Evolutionary conservation across 1,140 invertebrate species (phyloP).

Genomic region (Druon quercuslanigerum): DNA sequence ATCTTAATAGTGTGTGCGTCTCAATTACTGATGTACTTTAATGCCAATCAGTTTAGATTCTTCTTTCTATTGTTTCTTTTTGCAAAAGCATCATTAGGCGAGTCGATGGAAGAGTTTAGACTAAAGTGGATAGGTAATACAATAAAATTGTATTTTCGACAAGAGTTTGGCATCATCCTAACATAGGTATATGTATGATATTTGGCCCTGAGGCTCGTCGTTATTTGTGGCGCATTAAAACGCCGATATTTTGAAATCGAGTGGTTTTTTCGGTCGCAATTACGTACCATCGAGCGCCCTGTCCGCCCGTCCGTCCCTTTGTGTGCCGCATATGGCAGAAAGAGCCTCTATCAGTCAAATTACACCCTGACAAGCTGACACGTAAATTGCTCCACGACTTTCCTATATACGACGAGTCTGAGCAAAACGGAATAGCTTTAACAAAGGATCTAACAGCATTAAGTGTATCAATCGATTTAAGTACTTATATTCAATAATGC

Average conservation of each 20-base stretch:
- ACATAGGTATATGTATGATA: constrained; percentile 71
- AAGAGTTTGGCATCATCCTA: constrained; percentile 38
- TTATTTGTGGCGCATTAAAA: constrained; percentile 58
- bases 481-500: constrained; percentile 40
- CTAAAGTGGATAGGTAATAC: not conserved
- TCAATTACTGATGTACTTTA: too few relatives aligned
- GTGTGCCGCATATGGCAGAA: constrained; percentile 47
- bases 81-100: not conserved
- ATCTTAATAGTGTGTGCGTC: too few relatives aligned
- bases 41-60: too few relatives aligned
- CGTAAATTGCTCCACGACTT: constrained; percentile 69
- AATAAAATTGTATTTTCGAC: constrained; percentile 40
- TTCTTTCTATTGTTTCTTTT: not conserved
- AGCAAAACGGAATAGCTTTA: constrained; percentile 40
- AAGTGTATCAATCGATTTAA: constrained; percentile 35
- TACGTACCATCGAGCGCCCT: constrained; percentile 57
- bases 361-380: constrained; percentile 72
- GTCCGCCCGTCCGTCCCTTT: constrained; percentile 45
- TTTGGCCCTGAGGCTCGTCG: constrained; percentile 44
- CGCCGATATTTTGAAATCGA: constrained; percentile 71
- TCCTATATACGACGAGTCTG: constrained; percentile 59
- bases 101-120: constrained; percentile 21
- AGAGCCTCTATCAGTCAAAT: constrained; percentile 68
- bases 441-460: constrained; percentile 43
- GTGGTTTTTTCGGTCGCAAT: constrained; percentile 68